Evolutionary conservation across 2,888 invertebrate species (phyloP).

Genomic region (Lypha dubia): DNA sequence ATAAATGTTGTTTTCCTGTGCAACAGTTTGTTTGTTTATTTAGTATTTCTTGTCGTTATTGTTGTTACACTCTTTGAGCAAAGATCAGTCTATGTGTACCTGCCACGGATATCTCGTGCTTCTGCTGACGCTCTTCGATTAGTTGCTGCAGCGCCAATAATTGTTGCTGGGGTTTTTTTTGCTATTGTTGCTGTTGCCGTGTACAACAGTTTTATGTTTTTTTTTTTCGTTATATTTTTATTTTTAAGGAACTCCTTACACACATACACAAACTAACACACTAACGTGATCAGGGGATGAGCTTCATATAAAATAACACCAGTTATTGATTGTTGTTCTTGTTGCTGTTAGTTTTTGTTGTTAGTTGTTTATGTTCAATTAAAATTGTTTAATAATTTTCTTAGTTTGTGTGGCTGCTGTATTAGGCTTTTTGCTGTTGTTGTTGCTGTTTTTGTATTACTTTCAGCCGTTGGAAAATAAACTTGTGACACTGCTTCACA

Average conservation of each 20-base stretch:
- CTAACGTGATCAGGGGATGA: conserved; percentile 77
- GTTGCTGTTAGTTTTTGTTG: conserved; percentile 41
- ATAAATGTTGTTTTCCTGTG: conserved; percentile 72
- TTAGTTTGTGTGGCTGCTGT: conserved; percentile 74
- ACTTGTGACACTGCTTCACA: conserved; percentile 67
- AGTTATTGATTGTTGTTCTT: conserved; percentile 47
- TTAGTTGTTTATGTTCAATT: conserved; percentile 39
- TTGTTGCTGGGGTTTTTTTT: conserved; percentile 48
- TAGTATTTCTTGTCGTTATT: conserved; percentile 21
- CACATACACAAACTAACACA: conserved; percentile 50
- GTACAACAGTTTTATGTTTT: conserved; percentile 40
- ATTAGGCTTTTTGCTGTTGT: conserved; percentile 77
- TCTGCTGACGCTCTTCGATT: conserved; percentile 67
- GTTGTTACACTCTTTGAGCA: conserved; percentile 54
- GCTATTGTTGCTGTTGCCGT: conserved; percentile 52
- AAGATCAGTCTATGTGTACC: conserved; percentile 75
- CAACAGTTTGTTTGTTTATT: conserved; percentile 47
- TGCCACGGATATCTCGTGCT: conserved; percentile 76
- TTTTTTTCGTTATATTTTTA: conserved; percentile 12
- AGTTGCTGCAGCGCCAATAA: conserved; percentile 50
- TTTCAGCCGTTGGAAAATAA: conserved; percentile 53
- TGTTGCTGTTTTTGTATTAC: conserved; percentile 50
- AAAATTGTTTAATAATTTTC: conserved; percentile 54
- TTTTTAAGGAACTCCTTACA: conserved; percentile 64
- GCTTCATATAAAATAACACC: conserved; percentile 71